Base-by-base conservation (phyloP, 2,888 invertebrate species). In the Linhomoeus sp. region DNA sequence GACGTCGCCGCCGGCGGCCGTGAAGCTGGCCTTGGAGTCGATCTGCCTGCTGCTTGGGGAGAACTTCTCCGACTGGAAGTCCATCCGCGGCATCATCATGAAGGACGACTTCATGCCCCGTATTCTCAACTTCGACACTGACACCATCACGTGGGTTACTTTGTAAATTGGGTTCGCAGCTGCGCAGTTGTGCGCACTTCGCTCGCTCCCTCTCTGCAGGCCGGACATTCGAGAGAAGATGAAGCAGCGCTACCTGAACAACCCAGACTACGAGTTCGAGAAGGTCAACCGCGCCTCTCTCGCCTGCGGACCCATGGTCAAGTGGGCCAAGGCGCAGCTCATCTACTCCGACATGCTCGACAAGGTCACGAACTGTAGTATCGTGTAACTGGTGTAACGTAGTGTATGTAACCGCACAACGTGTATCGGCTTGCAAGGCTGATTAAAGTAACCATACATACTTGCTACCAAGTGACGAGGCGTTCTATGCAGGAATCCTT, bases 301-400 rank as follows among this genome's bases (percentile, higher is more conserved):
- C 76, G 97, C 97, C 49, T 99, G 97, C 66, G 97, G 97, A 35
- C 97, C 97, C 59, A 81, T 99, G 79, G 94, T 97, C 17, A 97
- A 97, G 74, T 99, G 97, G 97, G 94, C 92, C 41, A 86, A 86
- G 58, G 97, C 97, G 53, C 94, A 94, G 78, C 81, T 90, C 49
- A 82, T 85, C 70, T 99, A 92, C 67, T 90, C 97, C 0, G 92
- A 94, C 66, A 97, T 99, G 87, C 74, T 99, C 67, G 92, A 92
- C 70, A 83, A 87, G 51, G 61, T 60, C 29, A n/a, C n/a, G n/a
- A n/a, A n/a, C n/a, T n/a, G n/a, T n/a, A n/a, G n/a, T n/a, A n/a
- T n/a, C n/a, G n/a, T n/a, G n/a, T n/a, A n/a, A n/a, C n/a, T n/a
- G n/a, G n/a, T n/a, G n/a, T n/a, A n/a, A n/a, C n/a, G n/a, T n/a